Evolutionary conservation across 2,797 vertebrate genomes (phyloP).

Genomic region (Notolepis coatsorum): DNA sequence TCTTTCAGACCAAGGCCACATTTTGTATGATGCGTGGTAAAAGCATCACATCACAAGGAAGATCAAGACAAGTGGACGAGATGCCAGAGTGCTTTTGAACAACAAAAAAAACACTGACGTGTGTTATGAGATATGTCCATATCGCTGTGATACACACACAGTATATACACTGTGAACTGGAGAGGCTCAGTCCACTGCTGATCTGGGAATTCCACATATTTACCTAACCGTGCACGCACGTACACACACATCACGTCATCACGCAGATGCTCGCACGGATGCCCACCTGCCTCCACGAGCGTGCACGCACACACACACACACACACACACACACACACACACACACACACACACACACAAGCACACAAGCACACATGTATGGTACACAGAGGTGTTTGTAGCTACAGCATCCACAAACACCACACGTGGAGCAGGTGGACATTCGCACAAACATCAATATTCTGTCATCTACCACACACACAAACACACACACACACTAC

Average conservation of each 20-base stretch:
- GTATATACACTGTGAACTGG: slow-evolving; percentile 20
- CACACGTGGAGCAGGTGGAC: slow-evolving; percentile 20
- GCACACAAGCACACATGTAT: neutral
- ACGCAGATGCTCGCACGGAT: slow-evolving; percentile 32
- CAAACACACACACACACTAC: neutral
- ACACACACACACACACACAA: slow-evolving; percentile 6
- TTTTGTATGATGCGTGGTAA: neutral
- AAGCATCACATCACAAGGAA: slow-evolving; percentile 37
- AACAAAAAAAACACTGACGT: no score
- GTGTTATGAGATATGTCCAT: no score
- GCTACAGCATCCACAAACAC: neutral
- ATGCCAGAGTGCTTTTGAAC: no score
- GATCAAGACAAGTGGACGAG: slow-evolving; percentile 50
- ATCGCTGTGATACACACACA: neutral
- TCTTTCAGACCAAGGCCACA: slow-evolving; percentile 19
- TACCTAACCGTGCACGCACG: slow-evolving; percentile 15
- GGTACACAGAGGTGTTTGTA: neutral
- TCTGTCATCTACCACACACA: neutral
- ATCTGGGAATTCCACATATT: slow-evolving; percentile 27
- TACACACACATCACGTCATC: slow-evolving; percentile 32
- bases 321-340: slow-evolving; percentile 48
- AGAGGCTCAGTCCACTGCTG: slow-evolving; percentile 34
- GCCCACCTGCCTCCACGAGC: slow-evolving; percentile 40
- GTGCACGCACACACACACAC: slow-evolving; percentile 31
- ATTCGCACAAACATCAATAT: slow-evolving; percentile 20